These are phyloP conservation scores for Tupaia chinensis DNA, from an alignment of 2,113 vertebrate genomes.

Conservation along the genomic window DNA sequence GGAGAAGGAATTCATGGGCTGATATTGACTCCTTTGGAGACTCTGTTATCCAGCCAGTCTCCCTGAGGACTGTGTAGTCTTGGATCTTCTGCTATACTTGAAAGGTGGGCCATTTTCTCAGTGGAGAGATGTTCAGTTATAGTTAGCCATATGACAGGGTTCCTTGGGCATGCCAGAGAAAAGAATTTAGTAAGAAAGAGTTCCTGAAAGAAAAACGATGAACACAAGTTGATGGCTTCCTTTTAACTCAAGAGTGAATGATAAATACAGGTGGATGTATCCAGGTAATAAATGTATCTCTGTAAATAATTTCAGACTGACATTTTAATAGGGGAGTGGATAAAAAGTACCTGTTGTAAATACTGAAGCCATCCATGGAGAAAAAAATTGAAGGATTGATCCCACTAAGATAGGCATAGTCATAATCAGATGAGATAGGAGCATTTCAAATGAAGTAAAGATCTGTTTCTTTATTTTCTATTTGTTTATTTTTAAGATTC, in stretches of 20 bases:
- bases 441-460: neutral
- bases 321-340: neutral
- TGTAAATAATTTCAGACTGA: neutral
- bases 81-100: neutral
- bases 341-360: neutral
- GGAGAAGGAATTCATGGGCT: neutral
- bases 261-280: neutral
- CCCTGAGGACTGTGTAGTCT: neutral
- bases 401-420: neutral
- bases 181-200: neutral
- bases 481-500: neutral
- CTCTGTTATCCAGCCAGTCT: neutral
- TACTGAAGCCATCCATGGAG: neutral
- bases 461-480: neutral
- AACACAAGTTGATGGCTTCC: neutral
- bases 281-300: neutral
- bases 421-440: neutral
- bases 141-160: fast-evolving
- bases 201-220: neutral
- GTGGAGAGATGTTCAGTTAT: neutral
- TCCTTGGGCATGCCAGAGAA: neutral
- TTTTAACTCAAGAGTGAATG: neutral
- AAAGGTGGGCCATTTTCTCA: neutral
- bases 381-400: neutral
- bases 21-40: neutral